These are phyloP conservation scores for Malurus alboscapulatus DNA, from an alignment of 2,113 vertebrate species.

Conservation along the genomic window DNA sequence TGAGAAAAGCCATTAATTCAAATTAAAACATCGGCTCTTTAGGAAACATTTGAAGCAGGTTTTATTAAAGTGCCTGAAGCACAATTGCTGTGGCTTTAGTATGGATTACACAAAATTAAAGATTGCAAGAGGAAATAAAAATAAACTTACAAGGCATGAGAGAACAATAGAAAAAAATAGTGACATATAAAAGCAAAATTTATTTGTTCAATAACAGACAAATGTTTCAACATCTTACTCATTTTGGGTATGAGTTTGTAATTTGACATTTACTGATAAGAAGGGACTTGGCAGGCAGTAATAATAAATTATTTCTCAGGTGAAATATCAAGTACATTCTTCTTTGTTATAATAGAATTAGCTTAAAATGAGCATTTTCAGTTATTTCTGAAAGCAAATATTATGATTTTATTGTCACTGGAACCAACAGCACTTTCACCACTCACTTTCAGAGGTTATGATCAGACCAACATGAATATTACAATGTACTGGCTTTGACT, in stretches of 20 bases:
- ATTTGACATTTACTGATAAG: background rate
- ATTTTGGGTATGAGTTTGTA: background rate
- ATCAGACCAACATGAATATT: background rate
- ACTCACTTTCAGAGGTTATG: background rate
- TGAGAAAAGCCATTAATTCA: background rate
- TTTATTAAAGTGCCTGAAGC: slow-evolving; percentile 1
- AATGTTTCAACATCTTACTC: background rate
- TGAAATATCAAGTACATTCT: background rate
- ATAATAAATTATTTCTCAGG: background rate
- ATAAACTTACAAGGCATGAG: background rate
- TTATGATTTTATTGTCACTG: background rate
- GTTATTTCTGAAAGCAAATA: background rate
- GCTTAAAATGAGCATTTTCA: background rate
- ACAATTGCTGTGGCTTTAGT: background rate
- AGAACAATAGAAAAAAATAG: background rate
- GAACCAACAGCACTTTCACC: background rate
- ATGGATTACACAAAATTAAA: background rate
- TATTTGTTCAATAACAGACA: background rate
- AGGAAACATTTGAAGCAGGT: background rate
- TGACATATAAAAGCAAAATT: background rate
- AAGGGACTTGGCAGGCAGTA: background rate
- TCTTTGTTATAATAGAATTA: background rate
- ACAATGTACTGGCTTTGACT: background rate
- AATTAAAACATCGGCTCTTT: background rate
- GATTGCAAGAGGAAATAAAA: background rate